Conservation (phyloP, 1,140 invertebrate genomes). For the Drosophila willistoni region DNA sequence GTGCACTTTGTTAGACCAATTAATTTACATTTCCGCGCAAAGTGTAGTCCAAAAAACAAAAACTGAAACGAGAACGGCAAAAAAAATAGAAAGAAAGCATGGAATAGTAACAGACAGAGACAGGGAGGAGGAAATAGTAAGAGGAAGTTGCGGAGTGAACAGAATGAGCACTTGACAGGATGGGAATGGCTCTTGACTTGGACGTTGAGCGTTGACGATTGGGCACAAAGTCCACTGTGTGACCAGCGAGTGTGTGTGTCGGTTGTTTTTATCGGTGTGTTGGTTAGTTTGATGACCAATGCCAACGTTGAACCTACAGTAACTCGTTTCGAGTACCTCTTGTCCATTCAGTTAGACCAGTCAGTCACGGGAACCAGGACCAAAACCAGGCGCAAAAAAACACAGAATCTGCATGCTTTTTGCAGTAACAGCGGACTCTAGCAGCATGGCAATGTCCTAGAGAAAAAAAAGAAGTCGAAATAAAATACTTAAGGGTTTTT, state of each 20-base stretch:
- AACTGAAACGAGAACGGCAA: slow-evolving; percentile 6
- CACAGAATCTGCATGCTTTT: background rate
- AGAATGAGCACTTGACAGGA: slow-evolving; percentile 59
- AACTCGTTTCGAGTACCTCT: slow-evolving; percentile 62
- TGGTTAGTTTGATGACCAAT: slow-evolving; percentile 55
- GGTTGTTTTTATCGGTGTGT: slow-evolving; percentile 2
- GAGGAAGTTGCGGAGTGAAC: slow-evolving; percentile 7
- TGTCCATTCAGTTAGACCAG: slow-evolving; percentile 33
- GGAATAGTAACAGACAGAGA: slow-evolving; percentile 15
- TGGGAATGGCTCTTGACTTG: slow-evolving; percentile 65
- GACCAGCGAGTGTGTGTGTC: slow-evolving; percentile 27
- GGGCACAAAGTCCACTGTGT: slow-evolving; percentile 43
- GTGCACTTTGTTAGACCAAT: slow-evolving; percentile 81
- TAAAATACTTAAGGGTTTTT: background rate
- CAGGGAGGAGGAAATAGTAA: slow-evolving; percentile 24
- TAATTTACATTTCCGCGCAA: slow-evolving; percentile 81
- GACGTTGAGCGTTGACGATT: slow-evolving; percentile 52
- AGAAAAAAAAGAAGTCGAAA: no score
- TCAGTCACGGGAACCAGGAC: slow-evolving; percentile 23
- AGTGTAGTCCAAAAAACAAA: slow-evolving; percentile 55
- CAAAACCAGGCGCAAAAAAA: slow-evolving; percentile 13
- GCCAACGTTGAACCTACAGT: slow-evolving; percentile 42
- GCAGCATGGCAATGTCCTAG: background rate
- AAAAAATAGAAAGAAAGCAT: slow-evolving; percentile 34
- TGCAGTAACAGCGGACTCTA: background rate